A percentile compares a stretch with the other conserved stretches of the same genome.
These are phyloP conservation scores for Coccyzus lansbergi DNA, from an alignment of 2,797 vertebrate species.

Conservation along the genomic window DNA sequence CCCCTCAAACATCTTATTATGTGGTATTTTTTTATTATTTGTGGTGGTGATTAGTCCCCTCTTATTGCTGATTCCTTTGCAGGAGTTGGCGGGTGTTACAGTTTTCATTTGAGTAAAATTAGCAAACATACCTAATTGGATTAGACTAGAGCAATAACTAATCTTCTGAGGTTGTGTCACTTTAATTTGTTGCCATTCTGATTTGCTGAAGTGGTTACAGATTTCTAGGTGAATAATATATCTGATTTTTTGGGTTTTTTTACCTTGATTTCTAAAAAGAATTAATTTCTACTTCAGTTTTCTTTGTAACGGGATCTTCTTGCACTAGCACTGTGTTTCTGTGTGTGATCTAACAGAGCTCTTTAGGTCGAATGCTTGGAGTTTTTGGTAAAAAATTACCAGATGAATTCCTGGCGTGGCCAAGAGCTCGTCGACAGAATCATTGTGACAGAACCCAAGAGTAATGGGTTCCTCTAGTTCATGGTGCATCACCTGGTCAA, in stretches of 20 bases:
- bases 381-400: neutral
- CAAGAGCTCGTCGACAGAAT: neutral
- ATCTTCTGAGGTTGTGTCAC: neutral
- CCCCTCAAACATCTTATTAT: neutral
- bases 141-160: slow-evolving; percentile 9
- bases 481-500: neutral
- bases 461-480: neutral
- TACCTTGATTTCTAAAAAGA: neutral
- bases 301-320: neutral
- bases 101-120: neutral
- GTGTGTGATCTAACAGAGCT: neutral
- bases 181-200: neutral
- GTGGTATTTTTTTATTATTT: neutral
- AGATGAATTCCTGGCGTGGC: neutral
- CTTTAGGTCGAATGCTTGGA: neutral
- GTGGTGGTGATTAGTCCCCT: neutral
- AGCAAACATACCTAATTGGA: neutral
- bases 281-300: neutral
- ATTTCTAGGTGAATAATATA: neutral
- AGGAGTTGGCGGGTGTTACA: neutral
- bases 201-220: neutral
- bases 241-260: neutral
- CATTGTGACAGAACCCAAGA: neutral
- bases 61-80: neutral
- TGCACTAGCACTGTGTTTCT: neutral